A percentile compares a stretch with the other conserved stretches of the same genome.
phyloP scores from a whole-genome alignment of 2,797 vertebrate species.

The Notamacropus eugenii region DNA sequence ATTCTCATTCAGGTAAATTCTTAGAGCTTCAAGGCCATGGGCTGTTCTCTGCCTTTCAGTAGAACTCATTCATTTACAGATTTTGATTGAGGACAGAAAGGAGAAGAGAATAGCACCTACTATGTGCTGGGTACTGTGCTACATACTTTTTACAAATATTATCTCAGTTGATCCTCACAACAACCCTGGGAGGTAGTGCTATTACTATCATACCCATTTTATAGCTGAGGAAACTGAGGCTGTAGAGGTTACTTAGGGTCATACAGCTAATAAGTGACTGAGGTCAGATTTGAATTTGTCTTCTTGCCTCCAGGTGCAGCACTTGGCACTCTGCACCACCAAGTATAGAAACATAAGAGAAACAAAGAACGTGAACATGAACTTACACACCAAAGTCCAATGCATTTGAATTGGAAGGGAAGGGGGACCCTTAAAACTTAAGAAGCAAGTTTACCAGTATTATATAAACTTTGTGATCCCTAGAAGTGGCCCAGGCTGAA shows the following conservation, averaged over 20 bases:
- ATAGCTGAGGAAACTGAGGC: neutral
- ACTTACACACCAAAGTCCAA: neutral
- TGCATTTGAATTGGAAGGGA: neutral
- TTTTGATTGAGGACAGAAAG: neutral
- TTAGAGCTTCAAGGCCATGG: neutral
- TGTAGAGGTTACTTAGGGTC: neutral
- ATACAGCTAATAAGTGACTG: neutral
- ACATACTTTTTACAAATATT: neutral
- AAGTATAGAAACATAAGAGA: neutral
- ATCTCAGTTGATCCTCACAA: neutral
- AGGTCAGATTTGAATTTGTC: neutral
- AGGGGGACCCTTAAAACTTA: neutral
- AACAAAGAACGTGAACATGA: neutral
- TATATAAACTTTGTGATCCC: neutral
- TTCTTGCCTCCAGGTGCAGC: neutral
- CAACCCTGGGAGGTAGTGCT: neutral
- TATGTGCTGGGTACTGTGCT: neutral
- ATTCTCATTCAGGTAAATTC: neutral
- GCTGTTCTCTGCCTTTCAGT: neutral
- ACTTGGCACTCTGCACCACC: neutral
- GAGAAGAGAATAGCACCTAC: neutral
- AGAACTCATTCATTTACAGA: neutral
- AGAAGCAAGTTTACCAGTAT: neutral
- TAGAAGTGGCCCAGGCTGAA: neutral
- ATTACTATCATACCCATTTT: neutral